A percentile compares a stretch with the other conserved stretches of the same genome.
These are phyloP conservation scores for Chrysina gloriosa DNA, from an alignment of 2,888 invertebrate species.

Conservation along the genomic window DNA sequence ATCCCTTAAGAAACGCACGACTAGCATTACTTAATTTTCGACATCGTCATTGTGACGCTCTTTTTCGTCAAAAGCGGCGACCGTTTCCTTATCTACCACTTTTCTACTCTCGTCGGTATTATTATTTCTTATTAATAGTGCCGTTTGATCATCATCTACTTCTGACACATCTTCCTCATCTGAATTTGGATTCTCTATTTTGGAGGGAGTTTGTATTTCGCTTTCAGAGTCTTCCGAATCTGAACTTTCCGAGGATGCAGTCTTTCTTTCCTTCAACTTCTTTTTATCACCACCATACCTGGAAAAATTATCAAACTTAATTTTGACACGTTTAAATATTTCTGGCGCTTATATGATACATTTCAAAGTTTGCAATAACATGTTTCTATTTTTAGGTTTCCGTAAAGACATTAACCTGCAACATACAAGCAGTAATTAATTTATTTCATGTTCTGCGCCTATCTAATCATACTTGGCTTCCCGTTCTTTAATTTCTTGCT, in stretches of 20 bases:
- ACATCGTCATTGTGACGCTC: not conserved
- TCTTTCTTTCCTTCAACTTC: constrained; percentile 50
- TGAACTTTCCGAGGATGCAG: constrained; percentile 43
- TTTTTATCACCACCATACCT: constrained; percentile 54
- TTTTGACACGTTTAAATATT: not conserved
- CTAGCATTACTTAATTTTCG: constrained; percentile 5
- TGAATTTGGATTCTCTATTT: constrained; percentile 18
- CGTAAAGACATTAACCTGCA: constrained; percentile 49
- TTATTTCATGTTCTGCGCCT: no score
- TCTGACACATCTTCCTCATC: constrained; percentile 27
- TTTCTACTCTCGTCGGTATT: not conserved
- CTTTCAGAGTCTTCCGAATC: constrained; percentile 43
- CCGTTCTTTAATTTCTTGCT: constrained; percentile 51
- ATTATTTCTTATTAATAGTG: constrained; percentile 2
- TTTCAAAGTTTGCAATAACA: constrained; percentile 54
- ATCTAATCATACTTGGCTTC: constrained; percentile 47
- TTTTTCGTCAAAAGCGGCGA: not conserved
- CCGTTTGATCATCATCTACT: constrained; percentile 13
- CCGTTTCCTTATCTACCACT: not conserved
- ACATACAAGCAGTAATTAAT: not conserved
- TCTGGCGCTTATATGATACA: constrained; percentile 44
- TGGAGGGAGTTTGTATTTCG: not conserved
- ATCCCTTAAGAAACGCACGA: not conserved
- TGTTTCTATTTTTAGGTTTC: constrained; percentile 51
- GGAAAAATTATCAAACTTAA: constrained; percentile 2